A percentile compares a stretch with the other conserved stretches of the same genome.
These are phyloP conservation scores for Ctenochaetus hawaiiensis DNA, from an alignment of 2,797 vertebrate genomes.

Conservation along the genomic window DNA sequence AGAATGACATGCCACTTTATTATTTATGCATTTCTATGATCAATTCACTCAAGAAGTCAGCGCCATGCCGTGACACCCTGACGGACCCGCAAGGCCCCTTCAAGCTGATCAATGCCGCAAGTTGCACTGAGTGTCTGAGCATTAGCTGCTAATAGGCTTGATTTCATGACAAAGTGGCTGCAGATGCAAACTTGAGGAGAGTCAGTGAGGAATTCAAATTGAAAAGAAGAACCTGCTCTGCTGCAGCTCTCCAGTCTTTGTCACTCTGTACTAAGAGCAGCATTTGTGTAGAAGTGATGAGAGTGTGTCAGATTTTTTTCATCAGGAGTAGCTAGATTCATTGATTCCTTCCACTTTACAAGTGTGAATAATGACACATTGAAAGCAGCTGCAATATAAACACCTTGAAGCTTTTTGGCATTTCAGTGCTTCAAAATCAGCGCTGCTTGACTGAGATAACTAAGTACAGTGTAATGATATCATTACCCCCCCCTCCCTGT, in stretches of 20 bases:
- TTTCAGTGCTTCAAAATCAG: conserved; percentile 20
- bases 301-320: neutral
- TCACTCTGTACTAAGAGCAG: neutral
- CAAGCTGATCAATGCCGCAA: conserved; percentile 47
- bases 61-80: conserved; percentile 30
- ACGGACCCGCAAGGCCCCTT: conserved; percentile 20
- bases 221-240: conserved; percentile 16
- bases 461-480: conserved; percentile 21
- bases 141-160: conserved; percentile 16
- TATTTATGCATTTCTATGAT: conserved; percentile 84
- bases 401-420: conserved; percentile 17
- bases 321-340: neutral
- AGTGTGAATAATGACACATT: conserved; percentile 43
- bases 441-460: conserved; percentile 35
- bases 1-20: conserved; percentile 80
- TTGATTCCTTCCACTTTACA: conserved; percentile 17
- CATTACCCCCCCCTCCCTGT: neutral
- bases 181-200: neutral
- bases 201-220: neutral
- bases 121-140: conserved; percentile 26
- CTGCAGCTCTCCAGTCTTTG: neutral
- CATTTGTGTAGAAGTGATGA: neutral
- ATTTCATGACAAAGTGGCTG: conserved; percentile 18
- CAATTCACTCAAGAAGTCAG: conserved; percentile 64
- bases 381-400: conserved; percentile 24